Percentiles rank a stretch among this genome's conserved stretches.
phyloP scores from a whole-genome alignment of 2,797 vertebrate genomes.

The Delichon dasypus region DNA sequence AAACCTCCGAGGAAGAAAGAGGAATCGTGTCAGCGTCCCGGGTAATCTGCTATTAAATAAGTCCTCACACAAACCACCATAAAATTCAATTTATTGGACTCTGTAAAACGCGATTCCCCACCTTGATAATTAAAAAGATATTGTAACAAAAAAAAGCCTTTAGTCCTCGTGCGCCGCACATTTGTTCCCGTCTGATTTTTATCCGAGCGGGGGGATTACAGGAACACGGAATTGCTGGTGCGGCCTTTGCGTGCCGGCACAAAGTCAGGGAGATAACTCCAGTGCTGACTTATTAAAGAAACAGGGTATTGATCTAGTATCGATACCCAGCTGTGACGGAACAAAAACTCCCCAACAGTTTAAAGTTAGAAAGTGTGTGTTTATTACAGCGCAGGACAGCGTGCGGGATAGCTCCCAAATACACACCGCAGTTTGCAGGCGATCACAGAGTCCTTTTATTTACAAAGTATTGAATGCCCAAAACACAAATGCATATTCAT shows the following conservation, averaged over 20 bases:
- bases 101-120: background rate
- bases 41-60: conserved; percentile 3
- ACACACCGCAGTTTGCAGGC: too few relatives aligned
- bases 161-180: background rate
- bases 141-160: background rate
- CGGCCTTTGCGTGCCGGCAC: background rate
- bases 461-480: too few relatives aligned
- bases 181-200: background rate
- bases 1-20: background rate
- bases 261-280: background rate
- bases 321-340: too few relatives aligned
- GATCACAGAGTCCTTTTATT: too few relatives aligned
- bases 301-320: too few relatives aligned
- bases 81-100: conserved; percentile 31
- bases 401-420: too few relatives aligned
- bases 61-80: background rate
- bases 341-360: too few relatives aligned
- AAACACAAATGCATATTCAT: too few relatives aligned
- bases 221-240: background rate
- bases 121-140: conserved; percentile 40
- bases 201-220: background rate
- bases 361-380: too few relatives aligned
- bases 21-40: background rate
- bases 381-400: too few relatives aligned
- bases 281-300: too few relatives aligned